Conservation (phyloP, 2,888 invertebrate species). For the Hesperia comma region DNA sequence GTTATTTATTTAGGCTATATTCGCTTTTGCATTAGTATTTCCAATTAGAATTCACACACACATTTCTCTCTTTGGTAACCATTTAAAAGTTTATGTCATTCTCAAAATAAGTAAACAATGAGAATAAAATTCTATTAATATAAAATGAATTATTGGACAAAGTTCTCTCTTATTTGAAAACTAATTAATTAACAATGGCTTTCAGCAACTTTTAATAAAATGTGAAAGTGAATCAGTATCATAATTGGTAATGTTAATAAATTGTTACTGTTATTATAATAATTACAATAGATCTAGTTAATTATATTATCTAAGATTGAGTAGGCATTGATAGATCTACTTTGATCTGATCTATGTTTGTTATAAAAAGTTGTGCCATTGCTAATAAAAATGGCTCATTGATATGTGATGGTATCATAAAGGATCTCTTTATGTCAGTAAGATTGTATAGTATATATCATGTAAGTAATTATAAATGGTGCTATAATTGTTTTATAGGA, state of each 20-base stretch:
- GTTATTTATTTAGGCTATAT: conserved; percentile 27
- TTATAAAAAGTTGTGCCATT: conserved; percentile 30
- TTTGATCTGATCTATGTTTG: not conserved
- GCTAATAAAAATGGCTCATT: conserved; percentile 21
- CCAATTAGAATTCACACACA: not conserved
- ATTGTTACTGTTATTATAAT: conserved; percentile 21
- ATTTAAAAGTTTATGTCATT: not conserved
- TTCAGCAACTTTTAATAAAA: not conserved
- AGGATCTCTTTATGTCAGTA: conserved; percentile 45
- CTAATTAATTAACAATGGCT: too few species aligned
- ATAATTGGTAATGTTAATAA: conserved; percentile 9
- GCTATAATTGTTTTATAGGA: conserved; percentile 45
- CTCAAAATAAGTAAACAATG: too few species aligned
- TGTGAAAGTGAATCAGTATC: not conserved
- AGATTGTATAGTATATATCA: conserved; percentile 42
- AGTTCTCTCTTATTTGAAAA: too few species aligned
- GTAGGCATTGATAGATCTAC: conserved; percentile 9
- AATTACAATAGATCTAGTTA: not conserved
- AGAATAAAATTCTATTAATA: too few species aligned
- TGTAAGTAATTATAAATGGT: conserved; percentile 45
- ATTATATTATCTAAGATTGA: not conserved
- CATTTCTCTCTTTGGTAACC: not conserved
- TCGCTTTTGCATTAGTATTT: conserved; percentile 19
- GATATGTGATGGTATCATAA: conserved; percentile 35
- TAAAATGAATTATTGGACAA: too few species aligned